Conservation (phyloP, 2,888 invertebrate species). For the Stratiomys singularior region DNA sequence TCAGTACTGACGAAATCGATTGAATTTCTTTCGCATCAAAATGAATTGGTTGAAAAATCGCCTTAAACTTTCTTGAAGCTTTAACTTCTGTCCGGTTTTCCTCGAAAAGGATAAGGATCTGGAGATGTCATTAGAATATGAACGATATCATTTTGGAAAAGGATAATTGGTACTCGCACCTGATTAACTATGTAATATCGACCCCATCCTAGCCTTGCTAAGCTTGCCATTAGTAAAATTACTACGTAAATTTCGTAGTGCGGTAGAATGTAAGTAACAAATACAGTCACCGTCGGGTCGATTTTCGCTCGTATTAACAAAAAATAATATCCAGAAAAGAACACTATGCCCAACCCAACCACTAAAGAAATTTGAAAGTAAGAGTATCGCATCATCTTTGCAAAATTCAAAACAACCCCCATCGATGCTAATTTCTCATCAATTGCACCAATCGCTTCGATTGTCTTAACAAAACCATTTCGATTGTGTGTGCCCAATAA, state of each 20-base stretch:
- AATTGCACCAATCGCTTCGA: conserved; percentile 59
- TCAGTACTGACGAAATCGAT: not conserved
- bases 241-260: conserved; percentile 57
- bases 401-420: conserved; percentile 61
- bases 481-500: conserved; percentile 60
- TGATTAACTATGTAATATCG: conserved; percentile 5
- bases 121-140: not conserved
- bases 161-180: conserved; percentile 9
- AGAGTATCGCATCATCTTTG: conserved; percentile 59
- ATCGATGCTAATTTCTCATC: conserved; percentile 60
- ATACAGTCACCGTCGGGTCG: conserved; percentile 51
- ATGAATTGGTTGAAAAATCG: not conserved
- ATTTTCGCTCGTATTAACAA: conserved; percentile 58
- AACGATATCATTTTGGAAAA: not conserved
- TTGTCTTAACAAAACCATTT: conserved; percentile 57
- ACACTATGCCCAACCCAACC: conserved; percentile 58
- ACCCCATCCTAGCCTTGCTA: conserved; percentile 56
- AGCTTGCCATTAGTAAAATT: conserved; percentile 55
- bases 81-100: not conserved
- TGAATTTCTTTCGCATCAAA: not conserved
- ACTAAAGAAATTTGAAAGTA: conserved; percentile 57
- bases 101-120: not conserved
- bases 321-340: conserved; percentile 60
- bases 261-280: conserved; percentile 58
- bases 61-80: not conserved